These are phyloP conservation scores for Pseudonaja textilis DNA, from an alignment of 2,113 vertebrate genomes.

Conservation along the genomic window DNA sequence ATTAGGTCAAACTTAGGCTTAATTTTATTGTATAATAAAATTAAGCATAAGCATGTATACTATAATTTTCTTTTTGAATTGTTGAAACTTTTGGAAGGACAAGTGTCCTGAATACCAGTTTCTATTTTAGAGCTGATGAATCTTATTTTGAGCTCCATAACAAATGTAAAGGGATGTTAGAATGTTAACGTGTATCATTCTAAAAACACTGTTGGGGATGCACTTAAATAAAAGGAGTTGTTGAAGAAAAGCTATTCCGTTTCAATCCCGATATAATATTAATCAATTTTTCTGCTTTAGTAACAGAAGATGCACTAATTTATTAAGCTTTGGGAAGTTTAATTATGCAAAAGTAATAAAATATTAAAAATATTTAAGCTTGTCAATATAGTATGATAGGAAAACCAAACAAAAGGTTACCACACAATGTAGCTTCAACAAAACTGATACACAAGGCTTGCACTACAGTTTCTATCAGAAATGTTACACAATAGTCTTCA, in stretches of 20 bases:
- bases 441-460: neutral
- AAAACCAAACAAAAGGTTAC: constrained; percentile 33
- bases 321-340: constrained; percentile 37
- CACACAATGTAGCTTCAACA: constrained; percentile 26
- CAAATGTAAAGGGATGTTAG: neutral
- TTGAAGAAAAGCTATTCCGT: constrained; percentile 28
- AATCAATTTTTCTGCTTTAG: constrained; percentile 22
- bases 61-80: neutral
- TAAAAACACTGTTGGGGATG: neutral
- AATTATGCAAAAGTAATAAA: constrained; percentile 53
- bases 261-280: neutral
- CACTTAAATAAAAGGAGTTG: neutral
- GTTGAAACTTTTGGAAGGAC: neutral
- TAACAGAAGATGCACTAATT: constrained; percentile 20
- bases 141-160: neutral
- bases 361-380: constrained; percentile 44
- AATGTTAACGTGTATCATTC: neutral
- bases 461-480: constrained; percentile 43
- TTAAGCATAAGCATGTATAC: neutral
- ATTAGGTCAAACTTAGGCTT: neutral
- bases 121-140: neutral
- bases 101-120: neutral
- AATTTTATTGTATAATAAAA: neutral
- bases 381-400: constrained; percentile 33
- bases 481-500: constrained; percentile 35